phyloP scores from a whole-genome alignment of 2,888 invertebrate genomes.

The Eupithecia vulgata region DNA sequence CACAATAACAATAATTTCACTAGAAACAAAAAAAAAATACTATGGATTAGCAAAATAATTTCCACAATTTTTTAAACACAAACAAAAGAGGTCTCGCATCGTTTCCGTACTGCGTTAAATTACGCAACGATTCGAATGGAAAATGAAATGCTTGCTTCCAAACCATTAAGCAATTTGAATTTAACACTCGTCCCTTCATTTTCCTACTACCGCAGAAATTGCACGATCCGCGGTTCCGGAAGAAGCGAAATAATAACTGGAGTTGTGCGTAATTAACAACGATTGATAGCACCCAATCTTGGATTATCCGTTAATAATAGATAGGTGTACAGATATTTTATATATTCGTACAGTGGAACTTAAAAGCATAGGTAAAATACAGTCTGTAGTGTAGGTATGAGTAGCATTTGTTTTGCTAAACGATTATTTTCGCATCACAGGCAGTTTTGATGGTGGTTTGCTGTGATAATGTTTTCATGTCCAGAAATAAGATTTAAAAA shows the following conservation, averaged over 20 bases:
- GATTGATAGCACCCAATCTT: slow-evolving; percentile 8
- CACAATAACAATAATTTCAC: not conserved
- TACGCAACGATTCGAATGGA: slow-evolving; percentile 80
- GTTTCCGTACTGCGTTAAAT: slow-evolving; percentile 77
- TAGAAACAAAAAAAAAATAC: not conserved
- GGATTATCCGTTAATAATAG: not conserved
- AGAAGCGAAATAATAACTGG: slow-evolving; percentile 1
- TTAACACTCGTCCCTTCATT: slow-evolving; percentile 83
- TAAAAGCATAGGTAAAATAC: not conserved
- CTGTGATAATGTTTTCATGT: no score
- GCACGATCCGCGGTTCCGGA: slow-evolving; percentile 34
- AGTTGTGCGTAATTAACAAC: not conserved
- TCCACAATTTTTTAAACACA: slow-evolving; percentile 57
- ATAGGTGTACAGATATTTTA: not conserved
- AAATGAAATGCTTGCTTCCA: slow-evolving; percentile 82
- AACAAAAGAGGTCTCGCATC: slow-evolving; percentile 70
- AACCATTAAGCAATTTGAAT: slow-evolving; percentile 82
- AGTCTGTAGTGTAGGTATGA: no score
- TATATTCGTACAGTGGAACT: not conserved
- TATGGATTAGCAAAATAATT: slow-evolving; percentile 33
- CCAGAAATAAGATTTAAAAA: no score
- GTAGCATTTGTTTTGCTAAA: no score
- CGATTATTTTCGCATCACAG: no score
- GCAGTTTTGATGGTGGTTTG: no score
- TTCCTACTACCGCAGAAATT: slow-evolving; percentile 78